Evolutionary conservation across 2,888 invertebrate genomes (phyloP).

Genomic region (Rhaphigaster nebulosa): DNA sequence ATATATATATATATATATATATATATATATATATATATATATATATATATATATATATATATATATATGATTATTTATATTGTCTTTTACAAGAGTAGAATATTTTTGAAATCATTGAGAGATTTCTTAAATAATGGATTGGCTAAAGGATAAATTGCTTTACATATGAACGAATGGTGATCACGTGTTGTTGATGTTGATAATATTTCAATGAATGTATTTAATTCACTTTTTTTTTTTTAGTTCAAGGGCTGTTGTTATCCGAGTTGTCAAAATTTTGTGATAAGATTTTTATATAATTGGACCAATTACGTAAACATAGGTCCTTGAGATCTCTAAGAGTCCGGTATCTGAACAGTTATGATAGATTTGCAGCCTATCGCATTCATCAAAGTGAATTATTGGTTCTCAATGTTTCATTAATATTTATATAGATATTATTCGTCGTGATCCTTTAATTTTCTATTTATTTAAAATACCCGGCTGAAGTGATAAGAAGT

Average conservation of each 20-base stretch:
- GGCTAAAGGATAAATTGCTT: background rate
- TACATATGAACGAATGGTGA: background rate
- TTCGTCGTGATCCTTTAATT: background rate
- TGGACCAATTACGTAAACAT: background rate
- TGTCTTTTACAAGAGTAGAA: too few species aligned
- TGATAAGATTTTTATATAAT: constrained; percentile 24
- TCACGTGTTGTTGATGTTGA: background rate
- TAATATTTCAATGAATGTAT: constrained; percentile 9
- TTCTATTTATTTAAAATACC: too few species aligned
- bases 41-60: too few species aligned
- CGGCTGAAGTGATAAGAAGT: too few species aligned
- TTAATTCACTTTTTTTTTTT: background rate
- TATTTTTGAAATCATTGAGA: too few species aligned
- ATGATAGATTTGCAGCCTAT: background rate
- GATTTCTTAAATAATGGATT: background rate
- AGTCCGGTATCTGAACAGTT: background rate
- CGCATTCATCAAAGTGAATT: background rate
- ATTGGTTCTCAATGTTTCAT: background rate
- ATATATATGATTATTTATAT: too few species aligned
- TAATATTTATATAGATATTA: background rate
- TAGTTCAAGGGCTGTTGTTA: background rate
- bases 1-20: too few species aligned
- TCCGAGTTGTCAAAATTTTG: background rate
- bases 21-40: too few species aligned
- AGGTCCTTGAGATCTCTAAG: background rate